Evolutionary conservation across 2,113 vertebrate species (phyloP).

Genomic region (Macrotis lagotis): DNA sequence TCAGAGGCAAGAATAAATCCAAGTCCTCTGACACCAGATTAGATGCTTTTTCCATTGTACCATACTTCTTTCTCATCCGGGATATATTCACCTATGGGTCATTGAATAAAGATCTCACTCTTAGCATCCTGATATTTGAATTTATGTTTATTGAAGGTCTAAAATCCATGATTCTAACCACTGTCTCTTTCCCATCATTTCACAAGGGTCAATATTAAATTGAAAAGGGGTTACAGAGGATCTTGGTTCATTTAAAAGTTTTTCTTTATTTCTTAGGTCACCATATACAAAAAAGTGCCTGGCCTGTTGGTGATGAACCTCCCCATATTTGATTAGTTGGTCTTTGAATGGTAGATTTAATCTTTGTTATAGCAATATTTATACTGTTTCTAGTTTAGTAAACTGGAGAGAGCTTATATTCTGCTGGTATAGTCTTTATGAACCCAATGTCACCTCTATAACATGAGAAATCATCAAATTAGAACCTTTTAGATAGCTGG

Average conservation of each 20-base stretch:
- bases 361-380: background rate
- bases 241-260: background rate
- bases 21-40: background rate
- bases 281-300: background rate
- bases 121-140: background rate
- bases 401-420: background rate
- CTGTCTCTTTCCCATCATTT: background rate
- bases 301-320: background rate
- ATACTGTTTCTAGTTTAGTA: background rate
- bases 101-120: background rate
- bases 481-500: background rate
- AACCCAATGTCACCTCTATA: background rate
- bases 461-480: background rate
- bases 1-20: background rate
- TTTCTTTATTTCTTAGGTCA: background rate
- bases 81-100: background rate
- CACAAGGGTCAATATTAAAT: background rate
- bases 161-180: background rate
- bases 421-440: background rate
- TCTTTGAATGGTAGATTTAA: background rate
- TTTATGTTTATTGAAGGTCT: background rate
- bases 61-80: background rate
- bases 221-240: background rate
- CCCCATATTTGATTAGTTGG: background rate
- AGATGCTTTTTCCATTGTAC: background rate